These are phyloP conservation scores for Parascotia fuliginaria DNA, from an alignment of 2,888 invertebrate genomes.

Conservation along the genomic window DNA sequence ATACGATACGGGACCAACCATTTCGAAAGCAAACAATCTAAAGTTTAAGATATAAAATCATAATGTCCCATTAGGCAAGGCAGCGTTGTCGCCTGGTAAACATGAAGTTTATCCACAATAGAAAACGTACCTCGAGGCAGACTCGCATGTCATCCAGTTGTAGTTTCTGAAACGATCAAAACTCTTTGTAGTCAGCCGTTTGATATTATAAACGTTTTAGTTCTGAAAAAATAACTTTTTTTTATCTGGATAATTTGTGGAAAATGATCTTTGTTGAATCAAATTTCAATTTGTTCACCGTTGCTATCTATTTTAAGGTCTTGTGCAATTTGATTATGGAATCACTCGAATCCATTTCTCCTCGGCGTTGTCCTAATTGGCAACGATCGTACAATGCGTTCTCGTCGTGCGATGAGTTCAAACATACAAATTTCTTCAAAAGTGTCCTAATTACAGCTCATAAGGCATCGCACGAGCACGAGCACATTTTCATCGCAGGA, in stretches of 20 bases:
- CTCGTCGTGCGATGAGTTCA: no score
- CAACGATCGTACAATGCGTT: no score
- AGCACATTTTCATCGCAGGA: no score
- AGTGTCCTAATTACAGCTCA: no score
- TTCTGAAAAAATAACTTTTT: constrained; percentile 29
- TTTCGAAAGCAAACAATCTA: constrained; percentile 35
- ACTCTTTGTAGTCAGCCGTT: constrained; percentile 61
- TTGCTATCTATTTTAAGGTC: no score
- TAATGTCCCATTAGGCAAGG: constrained; percentile 39
- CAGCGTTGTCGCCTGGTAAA: constrained; percentile 46
- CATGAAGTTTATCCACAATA: constrained; percentile 49
- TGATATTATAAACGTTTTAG: constrained; percentile 60
- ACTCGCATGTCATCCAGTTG: constrained; percentile 45
- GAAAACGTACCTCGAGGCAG: constrained; percentile 50
- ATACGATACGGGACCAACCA: constrained; percentile 34
- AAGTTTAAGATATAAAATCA: constrained; percentile 40
- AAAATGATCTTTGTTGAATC: not conserved
- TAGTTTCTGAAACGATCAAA: constrained; percentile 34
- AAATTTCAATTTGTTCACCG: not conserved
- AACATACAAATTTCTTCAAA: no score
- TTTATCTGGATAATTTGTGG: constrained; percentile 24
- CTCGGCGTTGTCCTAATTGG: no score
- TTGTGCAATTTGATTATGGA: no score
- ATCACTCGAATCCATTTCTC: no score
- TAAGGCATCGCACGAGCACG: no score